These are phyloP conservation scores for Calonectris borealis DNA, from an alignment of 2,113 vertebrate genomes.

Conservation along the genomic window DNA sequence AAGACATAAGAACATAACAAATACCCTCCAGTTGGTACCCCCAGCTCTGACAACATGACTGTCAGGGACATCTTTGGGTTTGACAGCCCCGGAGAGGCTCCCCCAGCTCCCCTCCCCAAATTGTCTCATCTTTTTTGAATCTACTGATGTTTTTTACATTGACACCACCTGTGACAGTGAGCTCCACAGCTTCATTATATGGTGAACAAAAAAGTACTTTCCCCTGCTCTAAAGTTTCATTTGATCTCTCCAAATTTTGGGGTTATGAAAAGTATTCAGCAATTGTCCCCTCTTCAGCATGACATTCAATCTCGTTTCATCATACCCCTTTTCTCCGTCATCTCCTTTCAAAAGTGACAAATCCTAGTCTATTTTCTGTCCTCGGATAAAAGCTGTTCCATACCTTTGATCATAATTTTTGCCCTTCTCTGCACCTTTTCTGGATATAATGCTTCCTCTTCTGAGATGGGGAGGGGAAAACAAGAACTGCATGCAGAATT, in stretches of 20 bases:
- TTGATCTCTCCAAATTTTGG: not conserved
- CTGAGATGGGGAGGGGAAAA: not conserved
- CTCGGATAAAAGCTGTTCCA: conserved; percentile 23
- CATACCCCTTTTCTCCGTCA: not conserved
- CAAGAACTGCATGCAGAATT: not conserved
- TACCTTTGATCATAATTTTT: conserved; percentile 36
- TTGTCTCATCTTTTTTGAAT: not conserved
- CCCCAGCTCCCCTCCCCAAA: not conserved
- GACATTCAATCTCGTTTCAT: not conserved
- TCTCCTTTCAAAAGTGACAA: conserved; percentile 22
- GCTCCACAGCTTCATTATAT: not conserved
- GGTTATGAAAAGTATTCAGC: not conserved
- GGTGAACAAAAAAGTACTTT: not conserved
- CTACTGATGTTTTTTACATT: not conserved
- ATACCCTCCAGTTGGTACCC: not conserved
- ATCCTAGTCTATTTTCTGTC: not conserved
- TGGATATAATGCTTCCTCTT: not conserved
- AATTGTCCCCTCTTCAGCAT: not conserved
- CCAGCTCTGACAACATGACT: not conserved
- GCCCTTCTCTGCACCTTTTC: not conserved
- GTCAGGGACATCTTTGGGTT: not conserved
- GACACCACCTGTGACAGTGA: not conserved
- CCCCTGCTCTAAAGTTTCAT: not conserved
- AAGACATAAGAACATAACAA: accelerated
- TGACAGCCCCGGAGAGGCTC: not conserved